Conservation (phyloP, 2,888 invertebrate genomes). For the Drosophila suboccidentalis region DNA sequence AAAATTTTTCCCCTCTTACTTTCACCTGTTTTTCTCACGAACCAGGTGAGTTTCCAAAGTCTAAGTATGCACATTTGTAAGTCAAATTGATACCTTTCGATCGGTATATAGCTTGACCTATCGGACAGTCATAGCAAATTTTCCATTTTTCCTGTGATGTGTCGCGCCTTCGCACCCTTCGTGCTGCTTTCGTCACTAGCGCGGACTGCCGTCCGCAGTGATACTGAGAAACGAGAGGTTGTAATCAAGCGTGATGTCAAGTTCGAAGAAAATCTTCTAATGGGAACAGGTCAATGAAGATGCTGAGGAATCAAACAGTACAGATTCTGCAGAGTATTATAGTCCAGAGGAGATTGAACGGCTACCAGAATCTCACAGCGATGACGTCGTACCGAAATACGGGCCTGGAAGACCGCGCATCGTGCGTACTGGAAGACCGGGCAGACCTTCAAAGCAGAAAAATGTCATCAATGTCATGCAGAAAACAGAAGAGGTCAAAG, state of each 20-base stretch:
- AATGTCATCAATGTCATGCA: not conserved
- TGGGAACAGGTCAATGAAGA: not conserved
- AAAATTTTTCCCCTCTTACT: too few species aligned
- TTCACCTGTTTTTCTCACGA: too few species aligned
- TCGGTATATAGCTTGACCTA: too few species aligned
- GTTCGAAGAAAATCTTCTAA: conserved; percentile 5
- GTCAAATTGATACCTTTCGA: too few species aligned
- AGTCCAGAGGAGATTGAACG: not conserved
- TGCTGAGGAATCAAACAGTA: not conserved
- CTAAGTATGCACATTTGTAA: too few species aligned
- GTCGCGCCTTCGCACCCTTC: too few species aligned
- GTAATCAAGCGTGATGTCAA: conserved; percentile 11
- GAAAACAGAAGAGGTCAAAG: too few species aligned
- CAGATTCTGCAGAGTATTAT: not conserved
- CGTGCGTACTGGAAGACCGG: conserved; percentile 7
- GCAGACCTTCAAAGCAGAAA: conserved; percentile 15
- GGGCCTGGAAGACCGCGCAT: conserved; percentile 7
- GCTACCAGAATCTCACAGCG: not conserved
- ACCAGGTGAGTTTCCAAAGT: too few species aligned
- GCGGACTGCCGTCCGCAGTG: too few species aligned
- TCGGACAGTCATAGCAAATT: too few species aligned
- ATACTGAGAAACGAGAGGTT: not conserved
- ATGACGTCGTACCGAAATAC: not conserved
- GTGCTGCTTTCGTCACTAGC: too few species aligned
- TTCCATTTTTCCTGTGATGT: too few species aligned